Conservation (phyloP, 2,797 vertebrate species). For the Carduelis carduelis region DNA sequence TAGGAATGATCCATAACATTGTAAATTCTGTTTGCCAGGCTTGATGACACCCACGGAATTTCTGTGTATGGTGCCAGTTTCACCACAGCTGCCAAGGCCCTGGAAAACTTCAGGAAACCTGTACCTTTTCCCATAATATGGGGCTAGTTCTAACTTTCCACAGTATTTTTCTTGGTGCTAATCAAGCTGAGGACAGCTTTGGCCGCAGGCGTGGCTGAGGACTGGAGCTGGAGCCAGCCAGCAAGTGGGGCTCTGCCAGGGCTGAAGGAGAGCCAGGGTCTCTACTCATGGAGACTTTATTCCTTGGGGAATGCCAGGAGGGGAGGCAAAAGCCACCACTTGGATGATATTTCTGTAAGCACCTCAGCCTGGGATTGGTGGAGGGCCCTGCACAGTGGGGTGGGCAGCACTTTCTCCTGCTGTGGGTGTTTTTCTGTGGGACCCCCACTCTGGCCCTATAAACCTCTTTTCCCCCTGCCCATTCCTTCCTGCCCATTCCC, state of each 20-base stretch:
- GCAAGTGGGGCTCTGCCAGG: fast-evolving
- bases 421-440: not conserved
- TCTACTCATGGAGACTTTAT: not conserved
- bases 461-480: not conserved
- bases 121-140: not conserved
- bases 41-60: fast-evolving
- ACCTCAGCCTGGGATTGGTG: fast-evolving
- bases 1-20: not conserved
- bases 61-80: not conserved
- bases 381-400: fast-evolving
- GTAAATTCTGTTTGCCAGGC: not conserved
- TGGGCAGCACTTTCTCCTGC: fast-evolving
- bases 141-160: not conserved
- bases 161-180: not conserved
- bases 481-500: not conserved
- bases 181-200: not conserved
- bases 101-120: not conserved
- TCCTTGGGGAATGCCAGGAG: not conserved
- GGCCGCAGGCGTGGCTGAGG: fast-evolving
- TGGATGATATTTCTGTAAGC: not conserved
- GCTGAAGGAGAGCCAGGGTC: not conserved
- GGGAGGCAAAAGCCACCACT: not conserved
- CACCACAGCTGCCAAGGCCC: not conserved
- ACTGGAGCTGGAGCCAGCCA: fast-evolving
- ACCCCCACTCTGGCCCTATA: not conserved